phyloP scores from a whole-genome alignment of 1,140 invertebrate genomes.

The Sminthurides bifidus region DNA sequence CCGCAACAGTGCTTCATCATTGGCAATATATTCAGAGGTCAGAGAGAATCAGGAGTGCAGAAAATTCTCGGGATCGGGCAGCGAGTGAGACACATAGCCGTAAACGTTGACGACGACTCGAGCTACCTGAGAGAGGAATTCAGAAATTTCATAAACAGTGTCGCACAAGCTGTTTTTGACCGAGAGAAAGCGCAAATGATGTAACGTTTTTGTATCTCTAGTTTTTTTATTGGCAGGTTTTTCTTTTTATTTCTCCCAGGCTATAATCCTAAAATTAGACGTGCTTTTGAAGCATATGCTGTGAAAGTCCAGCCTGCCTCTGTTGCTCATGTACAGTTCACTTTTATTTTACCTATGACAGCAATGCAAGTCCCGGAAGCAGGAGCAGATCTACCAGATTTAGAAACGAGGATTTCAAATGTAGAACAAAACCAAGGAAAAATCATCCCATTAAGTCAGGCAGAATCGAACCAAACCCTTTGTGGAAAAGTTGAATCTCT shows the following conservation, averaged over 20 bases:
- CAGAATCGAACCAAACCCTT: no score
- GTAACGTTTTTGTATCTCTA: background rate
- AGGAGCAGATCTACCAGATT: background rate
- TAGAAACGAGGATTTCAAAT: background rate
- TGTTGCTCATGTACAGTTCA: background rate
- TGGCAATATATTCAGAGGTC: slow-evolving; percentile 27
- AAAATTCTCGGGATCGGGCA: slow-evolving; percentile 25
- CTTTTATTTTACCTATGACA: background rate
- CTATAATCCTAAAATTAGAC: background rate
- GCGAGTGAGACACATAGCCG: slow-evolving; percentile 22
- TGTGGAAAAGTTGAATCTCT: no score
- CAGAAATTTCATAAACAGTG: slow-evolving; percentile 14
- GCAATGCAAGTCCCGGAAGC: background rate
- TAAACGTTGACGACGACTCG: slow-evolving; percentile 28
- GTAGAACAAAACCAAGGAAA: no score
- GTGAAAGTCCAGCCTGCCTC: background rate
- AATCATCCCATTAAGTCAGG: no score
- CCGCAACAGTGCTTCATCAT: slow-evolving; percentile 21
- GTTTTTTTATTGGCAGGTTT: background rate
- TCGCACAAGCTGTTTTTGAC: slow-evolving; percentile 25
- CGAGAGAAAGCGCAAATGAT: slow-evolving; percentile 16
- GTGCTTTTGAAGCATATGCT: background rate
- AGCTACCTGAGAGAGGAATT: slow-evolving; percentile 25
- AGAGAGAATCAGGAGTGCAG: slow-evolving; percentile 16
- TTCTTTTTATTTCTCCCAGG: background rate